phyloP scores from a whole-genome alignment of 2,797 vertebrate species.

The Australoheros facetus region DNA sequence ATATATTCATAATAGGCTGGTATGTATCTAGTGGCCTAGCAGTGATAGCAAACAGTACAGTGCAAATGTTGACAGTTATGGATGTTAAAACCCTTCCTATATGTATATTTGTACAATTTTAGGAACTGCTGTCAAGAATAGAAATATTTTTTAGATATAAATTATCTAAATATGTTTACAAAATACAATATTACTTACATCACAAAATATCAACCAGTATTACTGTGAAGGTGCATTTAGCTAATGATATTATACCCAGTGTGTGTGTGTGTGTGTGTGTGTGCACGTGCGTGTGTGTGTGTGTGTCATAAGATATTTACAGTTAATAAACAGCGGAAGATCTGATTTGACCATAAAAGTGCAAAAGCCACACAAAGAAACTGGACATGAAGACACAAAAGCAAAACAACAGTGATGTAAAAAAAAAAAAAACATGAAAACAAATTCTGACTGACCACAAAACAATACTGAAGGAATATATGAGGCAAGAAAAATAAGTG shows the following conservation, averaged over 20 bases:
- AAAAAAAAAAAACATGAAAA: neutral
- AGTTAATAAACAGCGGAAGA: neutral
- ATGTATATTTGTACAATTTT: neutral
- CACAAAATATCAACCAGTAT: too few relatives aligned
- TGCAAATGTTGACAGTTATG: neutral
- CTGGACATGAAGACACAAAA: neutral
- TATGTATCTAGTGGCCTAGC: neutral
- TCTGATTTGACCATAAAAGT: constrained; percentile 13
- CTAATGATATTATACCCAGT: neutral
- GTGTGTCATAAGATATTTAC: neutral
- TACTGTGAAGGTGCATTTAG: neutral
- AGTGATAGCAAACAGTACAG: neutral
- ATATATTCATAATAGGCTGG: neutral
- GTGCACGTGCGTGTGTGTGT: too few relatives aligned
- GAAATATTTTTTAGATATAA: neutral
- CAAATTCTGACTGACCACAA: neutral
- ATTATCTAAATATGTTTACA: neutral
- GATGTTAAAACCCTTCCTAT: neutral
- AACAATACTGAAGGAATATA: neutral
- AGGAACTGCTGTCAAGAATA: neutral
- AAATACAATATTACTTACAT: neutral
- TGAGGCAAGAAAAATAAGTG: constrained; percentile 21
- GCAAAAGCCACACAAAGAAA: neutral
- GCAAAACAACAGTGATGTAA: neutral
- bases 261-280: neutral